phyloP scores from a whole-genome alignment of 23 tunicate genomes.

The Oikopleura albicans region DNA sequence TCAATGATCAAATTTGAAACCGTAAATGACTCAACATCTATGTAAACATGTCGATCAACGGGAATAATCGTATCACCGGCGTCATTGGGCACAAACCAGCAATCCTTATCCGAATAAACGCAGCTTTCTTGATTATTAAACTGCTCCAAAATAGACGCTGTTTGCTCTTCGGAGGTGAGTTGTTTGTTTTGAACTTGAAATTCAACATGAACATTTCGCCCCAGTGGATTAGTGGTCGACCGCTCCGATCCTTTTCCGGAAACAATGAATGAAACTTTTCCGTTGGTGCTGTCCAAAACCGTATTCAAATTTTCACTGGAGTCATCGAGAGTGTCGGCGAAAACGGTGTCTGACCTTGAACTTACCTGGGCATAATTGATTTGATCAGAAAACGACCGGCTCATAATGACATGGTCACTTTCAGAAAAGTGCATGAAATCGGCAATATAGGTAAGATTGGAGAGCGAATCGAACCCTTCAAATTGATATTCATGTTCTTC shows the following conservation, averaged over 20 bases:
- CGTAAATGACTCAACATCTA: neutral
- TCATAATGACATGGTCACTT: slow-evolving; percentile 32
- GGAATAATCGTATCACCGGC: neutral
- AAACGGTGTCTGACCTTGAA: neutral
- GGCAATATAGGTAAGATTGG: slow-evolving; percentile 55
- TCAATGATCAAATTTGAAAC: neutral
- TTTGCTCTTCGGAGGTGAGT: neutral
- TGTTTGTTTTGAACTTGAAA: neutral
- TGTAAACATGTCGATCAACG: slow-evolving; percentile 4
- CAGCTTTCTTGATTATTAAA: neutral
- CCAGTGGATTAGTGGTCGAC: neutral
- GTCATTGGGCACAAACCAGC: neutral
- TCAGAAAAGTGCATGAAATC: slow-evolving; percentile 25
- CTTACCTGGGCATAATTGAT: neutral
- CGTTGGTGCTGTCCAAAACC: neutral
- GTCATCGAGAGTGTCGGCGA: neutral
- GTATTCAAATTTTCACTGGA: neutral
- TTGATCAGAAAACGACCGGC: slow-evolving; percentile 19
- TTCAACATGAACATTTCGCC: slow-evolving; percentile 11
- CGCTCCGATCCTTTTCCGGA: neutral
- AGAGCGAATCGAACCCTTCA: slow-evolving; percentile 37
- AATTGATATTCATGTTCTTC: slow-evolving; percentile 20
- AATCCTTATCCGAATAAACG: neutral
- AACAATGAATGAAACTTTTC: neutral
- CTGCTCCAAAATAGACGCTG: neutral